Evolutionary conservation across 1,140 invertebrate genomes (phyloP).

Genomic region (Aleiodes sp.): DNA sequence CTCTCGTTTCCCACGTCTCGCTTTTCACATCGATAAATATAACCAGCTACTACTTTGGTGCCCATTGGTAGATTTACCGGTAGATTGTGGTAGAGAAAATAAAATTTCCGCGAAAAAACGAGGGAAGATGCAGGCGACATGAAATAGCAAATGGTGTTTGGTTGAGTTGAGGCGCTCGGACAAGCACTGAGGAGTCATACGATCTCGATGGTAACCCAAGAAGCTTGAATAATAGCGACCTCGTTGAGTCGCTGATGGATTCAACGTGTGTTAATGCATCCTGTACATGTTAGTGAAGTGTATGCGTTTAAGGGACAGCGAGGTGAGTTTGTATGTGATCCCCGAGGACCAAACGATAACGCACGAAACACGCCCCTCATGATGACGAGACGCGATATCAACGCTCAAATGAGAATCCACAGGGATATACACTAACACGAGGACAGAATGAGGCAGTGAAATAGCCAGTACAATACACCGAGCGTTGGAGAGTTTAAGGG

Average conservation of each 20-base stretch:
- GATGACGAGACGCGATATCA: conserved; percentile 25
- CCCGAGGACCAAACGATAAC: conserved; percentile 17
- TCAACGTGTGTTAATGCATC: background rate
- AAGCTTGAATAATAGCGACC: conserved; percentile 8
- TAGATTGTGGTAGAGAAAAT: background rate
- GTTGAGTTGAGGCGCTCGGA: background rate
- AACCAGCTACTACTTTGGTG: background rate
- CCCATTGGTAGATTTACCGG: background rate
- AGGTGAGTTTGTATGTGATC: background rate
- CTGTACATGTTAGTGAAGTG: background rate
- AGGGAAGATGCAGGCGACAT: no score
- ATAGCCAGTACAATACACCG: background rate
- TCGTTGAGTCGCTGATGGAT: conserved; percentile 16
- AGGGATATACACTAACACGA: background rate
- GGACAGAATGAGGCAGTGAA: background rate
- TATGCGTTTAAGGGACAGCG: background rate
- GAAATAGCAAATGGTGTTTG: background rate
- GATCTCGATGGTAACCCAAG: conserved; percentile 23
- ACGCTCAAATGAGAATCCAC: background rate
- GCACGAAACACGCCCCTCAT: background rate
- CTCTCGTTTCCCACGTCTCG: conserved; percentile 23
- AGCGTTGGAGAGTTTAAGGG: conserved; percentile 4
- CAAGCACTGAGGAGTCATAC: no score
- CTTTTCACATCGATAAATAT: conserved; percentile 26
- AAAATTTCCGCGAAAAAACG: background rate